These are phyloP conservation scores for Synanthedon vespiformis DNA, from an alignment of 2,888 invertebrate genomes.

Conservation along the genomic window DNA sequence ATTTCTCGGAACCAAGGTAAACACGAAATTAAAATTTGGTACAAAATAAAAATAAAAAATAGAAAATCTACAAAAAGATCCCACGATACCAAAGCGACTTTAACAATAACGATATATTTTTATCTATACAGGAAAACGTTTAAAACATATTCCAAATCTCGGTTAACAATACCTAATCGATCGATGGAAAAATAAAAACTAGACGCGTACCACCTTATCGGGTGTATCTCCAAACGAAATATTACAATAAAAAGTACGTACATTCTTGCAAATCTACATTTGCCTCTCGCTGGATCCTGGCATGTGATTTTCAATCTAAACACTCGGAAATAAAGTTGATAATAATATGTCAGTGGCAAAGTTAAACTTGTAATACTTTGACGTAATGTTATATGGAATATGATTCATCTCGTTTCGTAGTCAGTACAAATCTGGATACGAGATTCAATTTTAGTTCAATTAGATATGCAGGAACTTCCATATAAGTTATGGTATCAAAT, in stretches of 20 bases:
- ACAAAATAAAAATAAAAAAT: not conserved
- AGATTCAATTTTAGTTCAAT: conserved; percentile 61
- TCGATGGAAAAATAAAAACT: conserved; percentile 42
- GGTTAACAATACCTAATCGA: conserved; percentile 43
- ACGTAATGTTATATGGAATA: conserved; percentile 47
- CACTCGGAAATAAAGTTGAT: conserved; percentile 24
- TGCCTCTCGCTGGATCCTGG: conserved; percentile 10
- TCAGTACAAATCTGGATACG: conserved; percentile 47
- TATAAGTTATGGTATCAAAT: conserved; percentile 33
- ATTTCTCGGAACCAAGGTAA: conserved; percentile 5
- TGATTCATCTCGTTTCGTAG: conserved; percentile 51
- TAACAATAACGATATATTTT: conserved; percentile 32
- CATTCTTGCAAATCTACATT: conserved; percentile 10
- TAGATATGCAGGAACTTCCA: conserved; percentile 45
- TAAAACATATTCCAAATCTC: conserved; percentile 38
- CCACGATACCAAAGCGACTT: conserved; percentile 25
- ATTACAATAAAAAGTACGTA: conserved; percentile 54
- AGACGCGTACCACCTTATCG: conserved; percentile 46
- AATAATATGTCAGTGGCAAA: conserved; percentile 20
- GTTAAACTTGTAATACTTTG: conserved; percentile 31
- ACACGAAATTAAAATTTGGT: conserved; percentile 8
- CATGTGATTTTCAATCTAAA: conserved; percentile 28
- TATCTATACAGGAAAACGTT: conserved; percentile 49
- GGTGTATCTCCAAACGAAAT: conserved; percentile 47
- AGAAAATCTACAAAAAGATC: conserved; percentile 27